Evolutionary conservation across 1,140 invertebrate genomes (phyloP).

Genomic region (Myzus persicae): DNA sequence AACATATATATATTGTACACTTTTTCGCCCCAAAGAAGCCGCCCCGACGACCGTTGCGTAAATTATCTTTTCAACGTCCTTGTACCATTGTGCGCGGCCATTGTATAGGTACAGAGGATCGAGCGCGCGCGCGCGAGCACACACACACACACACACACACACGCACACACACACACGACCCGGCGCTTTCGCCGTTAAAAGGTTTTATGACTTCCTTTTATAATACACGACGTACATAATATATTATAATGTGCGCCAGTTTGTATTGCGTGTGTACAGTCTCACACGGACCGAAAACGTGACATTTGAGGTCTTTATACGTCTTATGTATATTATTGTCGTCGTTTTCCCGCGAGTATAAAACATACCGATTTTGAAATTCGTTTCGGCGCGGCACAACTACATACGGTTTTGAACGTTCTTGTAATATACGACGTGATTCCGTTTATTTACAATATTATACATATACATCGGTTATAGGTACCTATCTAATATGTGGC

Average conservation of each 20-base stretch:
- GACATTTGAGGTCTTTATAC: slow-evolving; percentile 42
- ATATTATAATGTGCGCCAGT: background rate
- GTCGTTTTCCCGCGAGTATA: background rate
- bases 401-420: background rate
- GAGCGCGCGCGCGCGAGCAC: background rate
- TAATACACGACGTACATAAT: background rate
- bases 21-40: slow-evolving; percentile 33
- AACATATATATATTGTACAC: background rate
- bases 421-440: background rate
- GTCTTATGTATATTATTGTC: background rate
- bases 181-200: slow-evolving; percentile 54
- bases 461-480: too few relatives aligned
- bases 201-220: slow-evolving; percentile 27
- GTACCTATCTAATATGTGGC: background rate
- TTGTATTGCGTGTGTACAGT: background rate
- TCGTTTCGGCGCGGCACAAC: background rate
- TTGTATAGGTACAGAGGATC: background rate
- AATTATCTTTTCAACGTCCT: slow-evolving; percentile 52
- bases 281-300: slow-evolving; percentile 25
- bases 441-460: background rate
- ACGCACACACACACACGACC: background rate
- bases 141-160: background rate
- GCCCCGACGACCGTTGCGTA: slow-evolving; percentile 37
- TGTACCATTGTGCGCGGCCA: slow-evolving; percentile 4
- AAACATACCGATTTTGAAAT: background rate